These are phyloP conservation scores for Forbesichthys agassizii DNA, from an alignment of 2,113 vertebrate species.

Conservation along the genomic window DNA sequence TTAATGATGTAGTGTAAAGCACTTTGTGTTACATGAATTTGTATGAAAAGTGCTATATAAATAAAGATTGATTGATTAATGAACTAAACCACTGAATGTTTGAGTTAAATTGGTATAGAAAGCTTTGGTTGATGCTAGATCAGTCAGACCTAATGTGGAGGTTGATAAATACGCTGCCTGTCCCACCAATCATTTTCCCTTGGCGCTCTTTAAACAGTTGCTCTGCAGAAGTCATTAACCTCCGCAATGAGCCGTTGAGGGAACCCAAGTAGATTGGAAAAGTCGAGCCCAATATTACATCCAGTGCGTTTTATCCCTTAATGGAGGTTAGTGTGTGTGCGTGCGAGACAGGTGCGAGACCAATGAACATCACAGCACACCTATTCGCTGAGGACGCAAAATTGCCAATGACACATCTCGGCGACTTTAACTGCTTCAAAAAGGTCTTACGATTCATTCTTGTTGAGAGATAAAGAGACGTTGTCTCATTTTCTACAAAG, in stretches of 20 bases:
- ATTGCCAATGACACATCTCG: slow-evolving; percentile 53
- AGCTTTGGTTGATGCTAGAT: slow-evolving; percentile 37
- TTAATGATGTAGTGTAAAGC: too few relatives aligned
- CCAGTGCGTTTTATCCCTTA: slow-evolving; percentile 10
- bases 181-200: slow-evolving; percentile 60
- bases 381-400: slow-evolving; percentile 63
- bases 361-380: slow-evolving; percentile 43
- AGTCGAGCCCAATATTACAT: slow-evolving; percentile 56
- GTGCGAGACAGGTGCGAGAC: slow-evolving; percentile 34
- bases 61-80: slow-evolving; percentile 16
- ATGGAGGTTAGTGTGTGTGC: slow-evolving; percentile 32
- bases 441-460: slow-evolving; percentile 50
- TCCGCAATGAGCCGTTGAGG: slow-evolving; percentile 68
- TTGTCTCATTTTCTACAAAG: slow-evolving; percentile 42
- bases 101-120: slow-evolving; percentile 33
- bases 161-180: slow-evolving; percentile 56
- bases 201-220: slow-evolving; percentile 68
- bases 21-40: too few relatives aligned
- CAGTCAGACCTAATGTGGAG: slow-evolving; percentile 25
- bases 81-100: slow-evolving; percentile 58
- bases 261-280: slow-evolving; percentile 63
- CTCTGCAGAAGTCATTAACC: slow-evolving; percentile 74
- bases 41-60: too few relatives aligned
- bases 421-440: slow-evolving; percentile 49
- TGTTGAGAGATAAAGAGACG: slow-evolving; percentile 34